Percentiles rank a stretch among this genome's conserved stretches.
Evolutionary conservation across 2,113 vertebrate species (phyloP).

Genomic region (Myrmophylax atrothorax): DNA sequence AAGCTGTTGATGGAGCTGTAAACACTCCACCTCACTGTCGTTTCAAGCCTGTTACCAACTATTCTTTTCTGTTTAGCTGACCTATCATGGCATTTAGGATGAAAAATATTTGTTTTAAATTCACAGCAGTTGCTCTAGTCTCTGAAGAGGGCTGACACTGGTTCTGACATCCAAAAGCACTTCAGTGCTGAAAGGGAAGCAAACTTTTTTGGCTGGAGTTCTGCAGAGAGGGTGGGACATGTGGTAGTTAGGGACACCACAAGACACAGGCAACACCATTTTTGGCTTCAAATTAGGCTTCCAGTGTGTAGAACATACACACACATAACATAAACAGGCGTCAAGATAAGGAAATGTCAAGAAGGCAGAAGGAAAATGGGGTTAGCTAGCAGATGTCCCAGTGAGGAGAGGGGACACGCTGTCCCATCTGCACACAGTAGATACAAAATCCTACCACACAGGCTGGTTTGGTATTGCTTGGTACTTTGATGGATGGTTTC

Average conservation of each 20-base stretch:
- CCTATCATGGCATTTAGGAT: constrained; percentile 31
- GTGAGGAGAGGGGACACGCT: neutral
- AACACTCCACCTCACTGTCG: constrained; percentile 44
- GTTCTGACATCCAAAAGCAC: constrained; percentile 51
- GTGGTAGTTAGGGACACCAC: neutral
- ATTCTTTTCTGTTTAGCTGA: constrained; percentile 62
- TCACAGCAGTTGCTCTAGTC: constrained; percentile 66
- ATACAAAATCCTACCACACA: neutral
- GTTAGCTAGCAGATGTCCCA: neutral
- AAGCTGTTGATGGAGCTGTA: constrained; percentile 61
- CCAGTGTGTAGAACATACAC: neutral
- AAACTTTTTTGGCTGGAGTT: constrained; percentile 27
- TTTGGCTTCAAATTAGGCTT: neutral
- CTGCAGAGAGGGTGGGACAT: neutral
- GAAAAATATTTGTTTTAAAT: constrained; percentile 67
- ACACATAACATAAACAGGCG: neutral
- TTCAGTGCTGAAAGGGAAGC: neutral
- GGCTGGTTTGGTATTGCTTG: neutral
- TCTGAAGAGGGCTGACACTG: constrained; percentile 41
- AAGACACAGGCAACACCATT: neutral
- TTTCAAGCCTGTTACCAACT: constrained; percentile 50
- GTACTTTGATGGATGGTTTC: neutral
- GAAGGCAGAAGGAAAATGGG: neutral
- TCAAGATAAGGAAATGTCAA: neutral
- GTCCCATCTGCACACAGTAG: neutral